These are phyloP conservation scores for Phragmatobia fuliginosa DNA, from an alignment of 2,888 invertebrate species.

Conservation along the genomic window DNA sequence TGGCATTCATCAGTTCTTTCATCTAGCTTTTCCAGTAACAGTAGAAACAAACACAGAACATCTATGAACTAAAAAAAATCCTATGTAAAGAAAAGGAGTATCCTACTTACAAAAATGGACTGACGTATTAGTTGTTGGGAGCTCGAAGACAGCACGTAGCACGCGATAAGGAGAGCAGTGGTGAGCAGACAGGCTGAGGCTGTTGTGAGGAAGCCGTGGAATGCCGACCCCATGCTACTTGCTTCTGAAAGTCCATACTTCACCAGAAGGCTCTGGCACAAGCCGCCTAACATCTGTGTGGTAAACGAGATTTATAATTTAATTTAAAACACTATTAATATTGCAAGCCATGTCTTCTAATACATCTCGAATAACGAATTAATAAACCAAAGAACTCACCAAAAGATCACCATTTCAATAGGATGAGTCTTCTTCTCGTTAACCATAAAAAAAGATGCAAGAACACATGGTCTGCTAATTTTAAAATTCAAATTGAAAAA, in stretches of 20 bases:
- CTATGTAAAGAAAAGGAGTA: neutral
- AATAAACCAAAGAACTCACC: too few species aligned
- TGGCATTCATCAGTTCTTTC: too few species aligned
- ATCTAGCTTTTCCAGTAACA: neutral
- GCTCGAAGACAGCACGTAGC: slow-evolving; percentile 92
- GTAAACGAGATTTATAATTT: neutral
- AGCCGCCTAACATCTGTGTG: slow-evolving; percentile 90
- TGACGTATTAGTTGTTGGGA: slow-evolving; percentile 92
- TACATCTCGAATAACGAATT: too few species aligned
- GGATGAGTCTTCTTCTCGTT: too few species aligned
- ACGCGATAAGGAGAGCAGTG: slow-evolving; percentile 90
- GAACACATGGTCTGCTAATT: too few species aligned
- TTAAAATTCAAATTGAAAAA: too few species aligned
- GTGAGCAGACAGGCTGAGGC: slow-evolving; percentile 93
- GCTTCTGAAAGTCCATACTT: slow-evolving; percentile 92
- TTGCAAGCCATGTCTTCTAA: too few species aligned
- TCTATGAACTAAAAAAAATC: neutral
- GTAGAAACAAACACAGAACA: neutral
- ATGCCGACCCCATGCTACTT: slow-evolving; percentile 91
- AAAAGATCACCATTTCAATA: too few species aligned
- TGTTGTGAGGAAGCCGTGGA: slow-evolving; percentile 93
- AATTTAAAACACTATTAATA: neutral
- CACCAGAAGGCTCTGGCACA: slow-evolving; percentile 93
- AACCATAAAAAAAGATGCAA: too few species aligned
- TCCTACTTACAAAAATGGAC: slow-evolving; percentile 92